Conservation (phyloP, 2,113 vertebrate species). For the Melanerpes formicivorus region DNA sequence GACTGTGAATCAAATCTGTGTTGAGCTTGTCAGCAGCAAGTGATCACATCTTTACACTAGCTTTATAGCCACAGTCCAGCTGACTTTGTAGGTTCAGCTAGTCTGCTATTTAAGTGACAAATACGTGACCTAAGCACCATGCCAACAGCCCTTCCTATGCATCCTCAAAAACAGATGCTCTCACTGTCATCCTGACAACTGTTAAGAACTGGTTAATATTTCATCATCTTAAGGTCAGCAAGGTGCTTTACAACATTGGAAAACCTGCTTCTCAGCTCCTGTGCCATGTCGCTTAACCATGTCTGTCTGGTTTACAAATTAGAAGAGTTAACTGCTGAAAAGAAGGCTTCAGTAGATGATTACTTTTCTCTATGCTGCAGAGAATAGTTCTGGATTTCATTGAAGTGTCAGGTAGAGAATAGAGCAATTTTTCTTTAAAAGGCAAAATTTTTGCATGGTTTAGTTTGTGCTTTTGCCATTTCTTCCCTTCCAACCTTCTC, state of each 20-base stretch:
- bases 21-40: background rate
- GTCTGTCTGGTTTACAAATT: background rate
- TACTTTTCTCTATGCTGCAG: background rate
- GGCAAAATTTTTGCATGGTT: background rate
- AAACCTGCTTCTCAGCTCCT: background rate
- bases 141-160: background rate
- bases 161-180: background rate
- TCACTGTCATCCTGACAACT: background rate
- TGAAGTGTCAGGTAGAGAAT: background rate
- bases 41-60: background rate
- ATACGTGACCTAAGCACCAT: background rate
- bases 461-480: background rate
- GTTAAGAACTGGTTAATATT: conserved; percentile 11
- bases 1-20: background rate
- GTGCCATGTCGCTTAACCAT: background rate
- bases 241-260: background rate
- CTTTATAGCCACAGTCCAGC: background rate
- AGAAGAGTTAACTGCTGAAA: background rate
- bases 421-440: background rate
- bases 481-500: background rate
- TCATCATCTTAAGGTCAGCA: background rate
- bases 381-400: background rate
- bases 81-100: background rate
- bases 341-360: background rate
- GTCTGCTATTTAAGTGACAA: background rate